Conservation (phyloP, 2,888 invertebrate species). For the Dione vanillae region DNA sequence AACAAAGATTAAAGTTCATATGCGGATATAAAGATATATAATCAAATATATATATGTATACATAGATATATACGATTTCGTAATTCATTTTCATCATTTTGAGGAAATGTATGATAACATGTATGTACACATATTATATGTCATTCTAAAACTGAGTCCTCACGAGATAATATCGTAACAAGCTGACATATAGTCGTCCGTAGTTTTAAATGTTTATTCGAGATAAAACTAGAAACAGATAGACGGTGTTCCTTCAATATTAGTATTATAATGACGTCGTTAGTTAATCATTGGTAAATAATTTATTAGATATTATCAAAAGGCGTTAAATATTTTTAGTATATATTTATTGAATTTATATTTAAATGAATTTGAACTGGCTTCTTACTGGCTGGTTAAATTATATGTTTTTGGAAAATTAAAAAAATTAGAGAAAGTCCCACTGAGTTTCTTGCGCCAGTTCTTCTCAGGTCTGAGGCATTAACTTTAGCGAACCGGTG, state of each 20-base stretch:
- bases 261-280: slow-evolving; percentile 33
- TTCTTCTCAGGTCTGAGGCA: no score
- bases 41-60: no score
- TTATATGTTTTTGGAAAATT: no score
- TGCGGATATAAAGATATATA: no score
- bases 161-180: slow-evolving; percentile 28
- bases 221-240: slow-evolving; percentile 39
- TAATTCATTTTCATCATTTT: slow-evolving; percentile 6
- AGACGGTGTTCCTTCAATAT: slow-evolving; percentile 24
- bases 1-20: no score
- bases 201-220: slow-evolving; percentile 31
- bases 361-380: no score
- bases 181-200: not conserved
- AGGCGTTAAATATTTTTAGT: not conserved
- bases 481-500: no score
- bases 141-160: slow-evolving; percentile 9
- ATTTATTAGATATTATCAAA: slow-evolving; percentile 2
- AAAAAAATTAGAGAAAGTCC: no score
- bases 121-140: not conserved
- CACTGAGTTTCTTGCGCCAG: no score
- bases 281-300: slow-evolving; percentile 25
- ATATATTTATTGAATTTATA: no score
- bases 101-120: slow-evolving; percentile 16
- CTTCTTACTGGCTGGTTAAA: no score
- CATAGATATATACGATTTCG: no score